Percentiles rank a stretch among this genome's conserved stretches.
These are phyloP conservation scores for Gobiocypris rarus DNA, from an alignment of 2,113 vertebrate species.

Conservation along the genomic window DNA sequence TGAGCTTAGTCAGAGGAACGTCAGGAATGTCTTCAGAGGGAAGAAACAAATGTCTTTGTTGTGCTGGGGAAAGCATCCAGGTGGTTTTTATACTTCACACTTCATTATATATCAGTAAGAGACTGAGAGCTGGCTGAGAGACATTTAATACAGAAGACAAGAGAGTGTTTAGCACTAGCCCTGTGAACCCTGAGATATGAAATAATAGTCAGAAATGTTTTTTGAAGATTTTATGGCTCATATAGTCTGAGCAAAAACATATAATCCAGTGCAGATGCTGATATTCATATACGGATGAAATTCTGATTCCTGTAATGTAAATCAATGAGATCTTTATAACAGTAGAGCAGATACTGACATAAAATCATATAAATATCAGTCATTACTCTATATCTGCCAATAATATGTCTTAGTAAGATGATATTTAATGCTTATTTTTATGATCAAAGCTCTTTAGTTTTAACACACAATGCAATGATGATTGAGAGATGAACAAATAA, in stretches of 20 bases:
- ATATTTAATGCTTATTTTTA: not conserved
- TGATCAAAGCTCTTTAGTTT: no score
- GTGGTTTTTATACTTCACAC: not conserved
- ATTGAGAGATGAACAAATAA: not conserved
- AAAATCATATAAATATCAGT: not conserved
- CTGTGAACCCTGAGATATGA: not conserved
- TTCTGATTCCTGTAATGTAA: not conserved
- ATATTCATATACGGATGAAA: not conserved
- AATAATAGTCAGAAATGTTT: not conserved
- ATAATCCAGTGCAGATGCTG: not conserved
- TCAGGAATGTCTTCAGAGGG: conserved; percentile 2
- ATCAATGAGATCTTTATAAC: not conserved
- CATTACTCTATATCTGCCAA: not conserved
- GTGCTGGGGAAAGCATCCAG: not conserved
- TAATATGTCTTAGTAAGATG: not conserved
- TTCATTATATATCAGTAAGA: not conserved
- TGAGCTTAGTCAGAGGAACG: not conserved
- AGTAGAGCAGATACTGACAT: not conserved
- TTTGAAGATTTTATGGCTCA: no score
- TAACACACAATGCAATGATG: no score
- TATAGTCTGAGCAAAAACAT: not conserved
- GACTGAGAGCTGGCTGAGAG: not conserved
- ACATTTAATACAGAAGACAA: not conserved
- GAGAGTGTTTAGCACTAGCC: not conserved
- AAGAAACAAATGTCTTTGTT: not conserved